Evolutionary conservation across 2,113 vertebrate species (phyloP).

Genomic region (Halichoeres trimaculatus): DNA sequence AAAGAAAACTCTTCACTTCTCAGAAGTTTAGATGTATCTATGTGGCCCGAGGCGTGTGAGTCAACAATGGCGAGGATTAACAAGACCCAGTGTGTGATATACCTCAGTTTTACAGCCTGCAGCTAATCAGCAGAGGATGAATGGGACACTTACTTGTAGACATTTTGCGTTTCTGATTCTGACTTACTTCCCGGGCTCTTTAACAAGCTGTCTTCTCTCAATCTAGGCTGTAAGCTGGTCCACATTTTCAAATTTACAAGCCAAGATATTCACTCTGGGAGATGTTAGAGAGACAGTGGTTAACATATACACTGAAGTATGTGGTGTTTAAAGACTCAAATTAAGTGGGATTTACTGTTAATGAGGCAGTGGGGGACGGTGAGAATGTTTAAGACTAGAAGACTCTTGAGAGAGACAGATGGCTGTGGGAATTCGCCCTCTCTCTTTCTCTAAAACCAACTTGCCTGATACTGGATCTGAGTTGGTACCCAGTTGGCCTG

Average conservation of each 20-base stretch:
- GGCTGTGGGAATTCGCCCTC: constrained; percentile 48
- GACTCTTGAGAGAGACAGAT: constrained; percentile 37
- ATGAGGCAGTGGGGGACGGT: constrained; percentile 41
- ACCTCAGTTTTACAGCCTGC: constrained; percentile 34
- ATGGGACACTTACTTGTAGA: constrained; percentile 25
- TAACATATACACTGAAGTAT: constrained; percentile 27
- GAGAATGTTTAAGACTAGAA: constrained; percentile 33
- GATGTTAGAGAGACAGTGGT: constrained; percentile 43
- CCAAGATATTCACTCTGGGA: constrained; percentile 38
- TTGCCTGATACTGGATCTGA: constrained; percentile 35
- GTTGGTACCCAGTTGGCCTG: constrained; percentile 29
- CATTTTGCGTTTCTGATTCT: constrained; percentile 34
- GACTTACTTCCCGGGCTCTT: constrained; percentile 32
- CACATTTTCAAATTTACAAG: constrained; percentile 39
- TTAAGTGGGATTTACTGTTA: constrained; percentile 56
- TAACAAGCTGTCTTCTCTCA: constrained; percentile 33
- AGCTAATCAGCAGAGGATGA: constrained; percentile 51
- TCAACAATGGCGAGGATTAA: constrained; percentile 34
- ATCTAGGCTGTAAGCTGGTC: constrained; percentile 15
- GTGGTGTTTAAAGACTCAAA: constrained; percentile 42
- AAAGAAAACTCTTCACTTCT: constrained; percentile 31
- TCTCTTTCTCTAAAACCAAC: constrained; percentile 23
- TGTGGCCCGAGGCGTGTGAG: constrained; percentile 15
- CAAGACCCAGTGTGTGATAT: constrained; percentile 32
- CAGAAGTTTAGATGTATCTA: constrained; percentile 14